These are phyloP conservation scores for Ornithoptera alexandrae DNA, from an alignment of 2,888 invertebrate species.

Conservation along the genomic window DNA sequence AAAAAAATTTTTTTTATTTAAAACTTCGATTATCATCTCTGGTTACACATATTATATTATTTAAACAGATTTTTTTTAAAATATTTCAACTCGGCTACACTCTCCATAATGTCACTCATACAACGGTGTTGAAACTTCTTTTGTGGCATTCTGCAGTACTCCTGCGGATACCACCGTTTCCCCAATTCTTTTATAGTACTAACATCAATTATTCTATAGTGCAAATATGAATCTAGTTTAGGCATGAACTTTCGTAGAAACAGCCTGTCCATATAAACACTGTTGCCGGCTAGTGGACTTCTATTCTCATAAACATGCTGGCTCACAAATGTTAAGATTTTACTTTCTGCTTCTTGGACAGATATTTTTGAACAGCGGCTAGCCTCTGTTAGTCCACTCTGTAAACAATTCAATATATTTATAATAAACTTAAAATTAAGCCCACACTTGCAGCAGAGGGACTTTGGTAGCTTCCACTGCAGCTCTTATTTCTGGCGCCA, in stretches of 20 bases:
- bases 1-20: no score
- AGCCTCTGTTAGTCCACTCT: constrained; percentile 90
- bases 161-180: constrained; percentile 86
- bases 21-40: not conserved
- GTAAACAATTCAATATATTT: constrained; percentile 43
- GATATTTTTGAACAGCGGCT: constrained; percentile 84
- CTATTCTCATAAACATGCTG: constrained; percentile 76
- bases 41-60: not conserved
- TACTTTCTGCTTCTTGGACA: constrained; percentile 83
- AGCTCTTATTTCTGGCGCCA: no score
- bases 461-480: no score
- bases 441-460: no score
- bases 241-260: constrained; percentile 94
- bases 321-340: constrained; percentile 86
- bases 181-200: constrained; percentile 92
- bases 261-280: constrained; percentile 90
- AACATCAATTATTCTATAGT: constrained; percentile 96
- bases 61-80: constrained; percentile 86
- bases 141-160: constrained; percentile 77
- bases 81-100: constrained; percentile 89
- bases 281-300: constrained; percentile 92
- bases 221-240: constrained; percentile 85
- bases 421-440: not conserved
- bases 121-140: constrained; percentile 86
- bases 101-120: constrained; percentile 91